Conservation (phyloP, 1,140 invertebrate species). For the Grapholita molesta region DNA sequence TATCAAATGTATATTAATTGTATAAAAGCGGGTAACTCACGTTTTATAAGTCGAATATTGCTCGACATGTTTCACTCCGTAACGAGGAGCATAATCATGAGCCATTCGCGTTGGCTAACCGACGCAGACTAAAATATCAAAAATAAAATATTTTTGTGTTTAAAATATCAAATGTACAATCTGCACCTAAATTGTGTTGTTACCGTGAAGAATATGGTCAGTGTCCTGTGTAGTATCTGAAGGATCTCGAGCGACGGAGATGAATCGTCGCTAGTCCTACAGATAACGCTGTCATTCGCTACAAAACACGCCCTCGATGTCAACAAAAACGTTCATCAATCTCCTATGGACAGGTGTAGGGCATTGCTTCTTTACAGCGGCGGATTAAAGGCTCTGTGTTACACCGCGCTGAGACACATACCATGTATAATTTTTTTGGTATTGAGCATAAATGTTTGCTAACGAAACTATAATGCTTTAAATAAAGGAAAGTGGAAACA, state of each 20-base stretch:
- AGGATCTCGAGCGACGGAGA: background rate
- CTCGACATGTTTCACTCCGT: no score
- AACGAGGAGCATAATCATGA: no score
- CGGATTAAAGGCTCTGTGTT: background rate
- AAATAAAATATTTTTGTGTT: no score
- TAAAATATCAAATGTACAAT: background rate
- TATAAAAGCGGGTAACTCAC: no score
- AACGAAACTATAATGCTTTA: no score
- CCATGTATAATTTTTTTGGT: no score
- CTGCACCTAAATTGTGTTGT: background rate
- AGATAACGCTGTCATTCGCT: background rate
- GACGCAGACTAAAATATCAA: no score
- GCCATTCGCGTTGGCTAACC: no score
- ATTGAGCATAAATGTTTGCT: no score
- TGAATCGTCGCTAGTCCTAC: background rate
- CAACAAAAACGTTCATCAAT: constrained; percentile 11
- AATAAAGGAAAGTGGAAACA: no score
- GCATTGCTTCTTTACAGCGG: background rate
- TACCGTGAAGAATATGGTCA: background rate
- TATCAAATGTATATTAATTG: background rate
- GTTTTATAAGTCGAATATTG: no score
- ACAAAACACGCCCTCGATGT: constrained; percentile 3
- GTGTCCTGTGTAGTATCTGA: background rate
- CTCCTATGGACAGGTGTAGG: background rate
- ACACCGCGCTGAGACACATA: background rate